Conservation (phyloP, 2,113 vertebrate species). For the Lutjanus erythropterus region DNA sequence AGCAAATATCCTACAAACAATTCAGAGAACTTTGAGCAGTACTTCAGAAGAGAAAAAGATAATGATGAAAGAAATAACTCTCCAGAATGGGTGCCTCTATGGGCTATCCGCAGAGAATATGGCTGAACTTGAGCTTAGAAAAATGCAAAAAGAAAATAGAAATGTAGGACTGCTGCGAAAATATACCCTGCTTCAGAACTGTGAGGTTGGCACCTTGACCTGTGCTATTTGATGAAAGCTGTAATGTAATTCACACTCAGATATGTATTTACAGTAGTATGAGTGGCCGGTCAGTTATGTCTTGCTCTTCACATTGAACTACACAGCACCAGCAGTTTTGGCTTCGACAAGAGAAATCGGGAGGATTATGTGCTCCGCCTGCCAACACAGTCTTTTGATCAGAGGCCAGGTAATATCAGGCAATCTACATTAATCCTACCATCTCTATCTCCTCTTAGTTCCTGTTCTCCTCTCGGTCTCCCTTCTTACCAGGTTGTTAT, state of each 20-base stretch:
- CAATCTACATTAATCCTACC: constrained; percentile 63
- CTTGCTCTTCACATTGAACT: constrained; percentile 32
- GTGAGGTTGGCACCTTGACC: not conserved
- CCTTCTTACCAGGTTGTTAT: constrained; percentile 51
- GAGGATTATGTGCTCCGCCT: constrained; percentile 70
- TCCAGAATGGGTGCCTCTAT: not conserved
- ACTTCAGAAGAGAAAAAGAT: not conserved
- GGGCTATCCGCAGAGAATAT: not conserved
- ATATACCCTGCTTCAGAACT: not conserved
- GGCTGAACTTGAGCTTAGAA: not conserved
- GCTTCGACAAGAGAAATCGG: constrained; percentile 24
- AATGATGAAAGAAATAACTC: constrained; percentile 4
- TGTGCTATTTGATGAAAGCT: constrained; percentile 3
- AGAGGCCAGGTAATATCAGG: constrained; percentile 71
- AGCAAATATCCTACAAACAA: not conserved
- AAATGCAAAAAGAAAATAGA: not conserved
- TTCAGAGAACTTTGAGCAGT: not conserved
- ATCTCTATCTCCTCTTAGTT: constrained; percentile 29
- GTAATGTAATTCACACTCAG: not conserved
- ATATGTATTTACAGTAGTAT: constrained; percentile 6
- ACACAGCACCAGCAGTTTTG: constrained; percentile 47
- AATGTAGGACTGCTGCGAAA: not conserved
- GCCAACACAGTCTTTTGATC: constrained; percentile 74
- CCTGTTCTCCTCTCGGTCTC: constrained; percentile 48
- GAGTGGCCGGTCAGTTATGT: constrained; percentile 23